phyloP scores from a whole-genome alignment of 2,797 vertebrate genomes.

The Typhlichthys eigenmanni region DNA sequence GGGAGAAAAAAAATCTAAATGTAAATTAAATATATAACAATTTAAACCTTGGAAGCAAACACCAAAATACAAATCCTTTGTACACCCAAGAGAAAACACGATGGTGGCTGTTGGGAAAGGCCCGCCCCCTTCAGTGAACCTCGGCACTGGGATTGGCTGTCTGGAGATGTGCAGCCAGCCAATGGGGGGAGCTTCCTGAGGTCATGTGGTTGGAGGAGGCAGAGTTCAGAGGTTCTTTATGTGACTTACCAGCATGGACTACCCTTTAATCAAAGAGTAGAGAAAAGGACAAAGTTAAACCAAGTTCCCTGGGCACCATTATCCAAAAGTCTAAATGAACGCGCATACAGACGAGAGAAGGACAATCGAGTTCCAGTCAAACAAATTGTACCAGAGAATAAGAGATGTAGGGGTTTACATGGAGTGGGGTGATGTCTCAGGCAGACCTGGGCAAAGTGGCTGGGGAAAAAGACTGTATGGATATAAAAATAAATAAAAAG shows the following conservation, averaged over 20 bases:
- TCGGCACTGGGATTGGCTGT: conserved; percentile 98
- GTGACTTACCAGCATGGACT: conserved; percentile 99
- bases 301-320: conserved; percentile 85
- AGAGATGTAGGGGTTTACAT: conserved; percentile 56
- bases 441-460: conserved; percentile 68
- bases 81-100: conserved; percentile 95
- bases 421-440: conserved; percentile 52
- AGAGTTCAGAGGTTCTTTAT: conserved; percentile 99
- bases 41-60: conserved; percentile 89
- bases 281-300: conserved; percentile 99
- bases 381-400: conserved; percentile 61
- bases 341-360: conserved; percentile 69
- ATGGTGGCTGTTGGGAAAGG: conserved; percentile 96
- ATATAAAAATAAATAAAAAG: too few relatives aligned
- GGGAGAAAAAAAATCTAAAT: conserved; percentile 47
- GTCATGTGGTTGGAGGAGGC: conserved; percentile 99
- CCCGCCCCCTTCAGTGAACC: conserved; percentile 96
- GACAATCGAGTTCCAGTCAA: conserved; percentile 57
- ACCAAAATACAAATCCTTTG: conserved; percentile 98
- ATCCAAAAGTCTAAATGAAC: conserved; percentile 65
- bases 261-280: conserved; percentile 99
- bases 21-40: conserved; percentile 60
- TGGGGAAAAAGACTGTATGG: conserved; percentile 23
- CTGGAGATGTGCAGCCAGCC: conserved; percentile 97
- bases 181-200: conserved; percentile 96